phyloP scores from a whole-genome alignment of 2,888 invertebrate genomes.

The Elegia similella region DNA sequence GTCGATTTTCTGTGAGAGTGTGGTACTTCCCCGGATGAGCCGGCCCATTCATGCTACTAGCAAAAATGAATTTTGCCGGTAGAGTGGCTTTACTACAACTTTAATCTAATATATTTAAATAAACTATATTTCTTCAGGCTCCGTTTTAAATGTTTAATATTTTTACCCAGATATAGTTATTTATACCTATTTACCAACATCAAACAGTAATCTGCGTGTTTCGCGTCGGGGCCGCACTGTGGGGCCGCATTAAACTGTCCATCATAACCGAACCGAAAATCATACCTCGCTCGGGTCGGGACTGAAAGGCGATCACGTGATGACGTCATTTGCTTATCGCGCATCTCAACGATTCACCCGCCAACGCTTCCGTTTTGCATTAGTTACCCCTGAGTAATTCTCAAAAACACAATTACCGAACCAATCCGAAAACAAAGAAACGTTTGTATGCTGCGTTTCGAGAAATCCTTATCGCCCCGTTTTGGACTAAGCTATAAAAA shows the following conservation, averaged over 20 bases:
- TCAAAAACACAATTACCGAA: slow-evolving; percentile 26
- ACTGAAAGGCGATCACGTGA: slow-evolving; percentile 39
- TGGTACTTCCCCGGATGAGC: no score
- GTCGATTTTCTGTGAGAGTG: no score
- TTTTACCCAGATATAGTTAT: no score
- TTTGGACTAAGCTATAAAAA: slow-evolving; percentile 10
- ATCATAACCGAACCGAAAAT: not conserved
- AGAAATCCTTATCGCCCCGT: not conserved
- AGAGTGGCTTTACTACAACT: no score
- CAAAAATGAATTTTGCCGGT: no score
- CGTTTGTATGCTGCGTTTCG: slow-evolving; percentile 2
- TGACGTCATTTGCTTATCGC: slow-evolving; percentile 64
- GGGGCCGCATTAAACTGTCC: slow-evolving; percentile 3
- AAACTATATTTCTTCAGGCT: no score
- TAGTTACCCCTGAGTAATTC: slow-evolving; percentile 51
- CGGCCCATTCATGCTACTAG: no score
- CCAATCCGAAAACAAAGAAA: slow-evolving; percentile 8
- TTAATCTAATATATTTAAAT: no score
- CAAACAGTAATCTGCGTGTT: not conserved
- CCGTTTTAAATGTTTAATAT: no score
- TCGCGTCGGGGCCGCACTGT: not conserved
- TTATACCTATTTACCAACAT: no score
- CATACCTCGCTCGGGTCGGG: not conserved
- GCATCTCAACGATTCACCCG: slow-evolving; percentile 55
- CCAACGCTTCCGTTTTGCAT: slow-evolving; percentile 56